Evolutionary conservation across 2,888 invertebrate species (phyloP).

Genomic region (Epinotia demarniana): DNA sequence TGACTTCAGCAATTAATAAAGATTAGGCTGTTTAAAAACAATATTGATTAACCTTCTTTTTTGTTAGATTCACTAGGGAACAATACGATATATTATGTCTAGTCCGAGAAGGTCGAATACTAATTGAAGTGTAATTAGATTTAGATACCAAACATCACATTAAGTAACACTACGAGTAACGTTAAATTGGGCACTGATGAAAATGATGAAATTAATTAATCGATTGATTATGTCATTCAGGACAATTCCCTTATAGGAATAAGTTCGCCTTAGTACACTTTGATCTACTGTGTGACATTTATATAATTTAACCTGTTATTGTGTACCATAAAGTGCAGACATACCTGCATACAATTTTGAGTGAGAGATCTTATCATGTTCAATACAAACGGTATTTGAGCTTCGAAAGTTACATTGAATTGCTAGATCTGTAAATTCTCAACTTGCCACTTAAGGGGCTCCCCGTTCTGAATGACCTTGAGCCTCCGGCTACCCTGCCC

Average conservation of each 20-base stretch:
- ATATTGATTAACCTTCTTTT: background rate
- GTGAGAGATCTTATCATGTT: background rate
- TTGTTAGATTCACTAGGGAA: background rate
- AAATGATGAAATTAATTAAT: no score
- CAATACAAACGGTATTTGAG: background rate
- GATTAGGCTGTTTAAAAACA: constrained; percentile 9
- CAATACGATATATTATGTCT: background rate
- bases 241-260: background rate
- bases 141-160: no score
- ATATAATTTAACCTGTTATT: no score
- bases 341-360: background rate
- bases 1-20: constrained; percentile 28
- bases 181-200: background rate
- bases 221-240: background rate
- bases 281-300: no score
- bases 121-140: background rate
- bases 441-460: no score
- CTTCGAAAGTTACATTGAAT: no score
- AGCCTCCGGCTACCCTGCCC: no score
- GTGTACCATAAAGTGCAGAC: no score
- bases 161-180: no score
- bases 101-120: background rate
- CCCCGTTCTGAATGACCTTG: no score
- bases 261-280: no score
- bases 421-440: no score